A percentile compares a stretch with the other conserved stretches of the same genome.
Conservation (phyloP, 2,113 vertebrate species). For the Pimephales promelas region DNA sequence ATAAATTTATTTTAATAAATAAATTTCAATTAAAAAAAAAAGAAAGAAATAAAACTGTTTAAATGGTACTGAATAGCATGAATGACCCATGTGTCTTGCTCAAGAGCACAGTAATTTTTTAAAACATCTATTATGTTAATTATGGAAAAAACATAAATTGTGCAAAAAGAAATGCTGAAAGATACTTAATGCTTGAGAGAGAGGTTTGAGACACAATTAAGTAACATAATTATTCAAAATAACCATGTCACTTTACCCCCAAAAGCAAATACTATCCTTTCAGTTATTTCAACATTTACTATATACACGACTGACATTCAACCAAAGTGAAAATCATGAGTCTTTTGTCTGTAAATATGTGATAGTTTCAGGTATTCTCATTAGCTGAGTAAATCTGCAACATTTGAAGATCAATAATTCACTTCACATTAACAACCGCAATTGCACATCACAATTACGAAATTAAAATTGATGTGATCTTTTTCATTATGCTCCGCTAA, state of each 20-base stretch:
- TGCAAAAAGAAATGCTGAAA: not conserved
- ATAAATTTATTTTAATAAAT: too few relatives aligned
- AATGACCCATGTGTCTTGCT: too few relatives aligned
- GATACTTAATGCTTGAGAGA: not conserved
- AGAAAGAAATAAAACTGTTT: too few relatives aligned
- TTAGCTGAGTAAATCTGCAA: not conserved
- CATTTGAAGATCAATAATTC: conserved; percentile 8
- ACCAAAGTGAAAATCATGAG: not conserved
- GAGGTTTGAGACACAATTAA: not conserved
- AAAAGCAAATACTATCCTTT: not conserved
- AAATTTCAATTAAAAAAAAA: too few relatives aligned
- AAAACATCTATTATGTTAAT: not conserved
- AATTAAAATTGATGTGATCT: conserved; percentile 4
- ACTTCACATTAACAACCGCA: not conserved
- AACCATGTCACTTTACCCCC: not conserved
- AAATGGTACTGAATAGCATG: too few relatives aligned
- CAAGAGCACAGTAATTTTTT: not conserved
- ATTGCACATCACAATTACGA: conserved; percentile 3
- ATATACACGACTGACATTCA: not conserved
- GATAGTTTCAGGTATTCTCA: not conserved
- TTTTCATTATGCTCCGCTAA: conserved; percentile 17
- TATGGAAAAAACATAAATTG: not conserved
- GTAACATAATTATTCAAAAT: not conserved
- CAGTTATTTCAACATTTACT: not conserved
- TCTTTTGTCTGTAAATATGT: conserved; percentile 9